Evolutionary conservation across 2,797 vertebrate species (phyloP), one percentile per base, ranked within the genome.

Genomic region (Catharus ustulatus): DNA sequence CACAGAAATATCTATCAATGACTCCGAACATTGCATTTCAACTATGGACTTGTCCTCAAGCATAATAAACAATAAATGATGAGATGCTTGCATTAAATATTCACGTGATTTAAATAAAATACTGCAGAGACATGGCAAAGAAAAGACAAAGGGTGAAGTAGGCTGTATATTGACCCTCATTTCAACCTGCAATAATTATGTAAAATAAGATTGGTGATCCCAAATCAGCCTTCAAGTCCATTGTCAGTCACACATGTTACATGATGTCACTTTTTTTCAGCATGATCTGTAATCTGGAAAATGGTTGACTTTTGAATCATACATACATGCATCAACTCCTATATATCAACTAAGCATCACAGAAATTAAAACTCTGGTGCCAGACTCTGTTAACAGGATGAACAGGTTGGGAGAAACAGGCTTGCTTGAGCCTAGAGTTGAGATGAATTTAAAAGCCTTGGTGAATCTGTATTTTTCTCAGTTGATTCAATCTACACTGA

Each of bases 91-190:
- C 24, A 48, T 89, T 83, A 84, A 94, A 74, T 93, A 90, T 74
- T 78, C 46, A 79, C 67, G 30, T 62, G n/a, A 82, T 72, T 95
- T 46, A 82, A 93, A 81, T 72, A 86, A 95, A 87, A 62, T 73
- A 48, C 73, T 86, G 9, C 19, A 34, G 67, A 72, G 67, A 94
- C 30, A 34, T 34, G 27, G 10, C 46, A 69, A 74, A 63, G 62
- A 81, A 54, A 34, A 62, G 10, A 51, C 34, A 32, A 92, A 6
- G 13, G 9, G 7, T 67, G 17, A 84, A 88, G 49, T 62, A 24
- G 20, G 12, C 34, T 90, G 6, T 54, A 19, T 24, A 45, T n/a
- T 80, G 22, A 7, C 15, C n/a, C 9, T 42, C 38, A 57, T 13
- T 67, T 46, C 17, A 91, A 84, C 78, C 30, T 30, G 29, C 61